Evolutionary conservation across 2,113 vertebrate species (phyloP).

Genomic region (Brachirus orientalis): DNA sequence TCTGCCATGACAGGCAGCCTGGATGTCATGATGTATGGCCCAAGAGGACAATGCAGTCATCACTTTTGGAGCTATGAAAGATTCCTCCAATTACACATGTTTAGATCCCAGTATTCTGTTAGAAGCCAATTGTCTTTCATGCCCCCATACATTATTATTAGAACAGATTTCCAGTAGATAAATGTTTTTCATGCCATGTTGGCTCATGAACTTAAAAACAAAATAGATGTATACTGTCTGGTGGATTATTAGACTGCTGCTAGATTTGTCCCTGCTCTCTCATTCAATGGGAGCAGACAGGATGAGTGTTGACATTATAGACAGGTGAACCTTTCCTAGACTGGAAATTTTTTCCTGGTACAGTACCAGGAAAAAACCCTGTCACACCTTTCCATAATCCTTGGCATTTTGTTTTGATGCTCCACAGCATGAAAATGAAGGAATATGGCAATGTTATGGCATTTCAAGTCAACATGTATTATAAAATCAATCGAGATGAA

Average conservation of each 20-base stretch:
- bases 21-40: slow-evolving; percentile 40
- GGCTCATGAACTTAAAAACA: slow-evolving; percentile 20
- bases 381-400: slow-evolving; percentile 86
- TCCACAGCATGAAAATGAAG: slow-evolving; percentile 94
- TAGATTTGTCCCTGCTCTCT: slow-evolving; percentile 80
- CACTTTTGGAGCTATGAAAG: slow-evolving; percentile 17
- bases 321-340: slow-evolving; percentile 86
- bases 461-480: slow-evolving; percentile 99
- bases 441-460: slow-evolving; percentile 98
- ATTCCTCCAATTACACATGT: slow-evolving; percentile 47
- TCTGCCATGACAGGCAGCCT: slow-evolving; percentile 22
- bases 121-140: slow-evolving; percentile 35
- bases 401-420: slow-evolving; percentile 86
- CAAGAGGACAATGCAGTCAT: slow-evolving; percentile 4
- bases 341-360: slow-evolving; percentile 78
- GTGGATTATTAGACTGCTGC: slow-evolving; percentile 49
- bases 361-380: slow-evolving; percentile 78
- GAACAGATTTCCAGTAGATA: slow-evolving; percentile 42
- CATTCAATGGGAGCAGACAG: slow-evolving; percentile 33
- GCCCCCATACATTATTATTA: slow-evolving; percentile 32
- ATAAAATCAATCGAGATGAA: slow-evolving; percentile 99
- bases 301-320: slow-evolving; percentile 83
- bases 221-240: slow-evolving; percentile 33
- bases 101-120: slow-evolving; percentile 50
- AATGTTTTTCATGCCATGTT: slow-evolving; percentile 1